Percentiles rank a stretch among this genome's conserved stretches.
Evolutionary conservation across 2,888 invertebrate species (phyloP).

Genomic region (Gandaritis pyraliata): DNA sequence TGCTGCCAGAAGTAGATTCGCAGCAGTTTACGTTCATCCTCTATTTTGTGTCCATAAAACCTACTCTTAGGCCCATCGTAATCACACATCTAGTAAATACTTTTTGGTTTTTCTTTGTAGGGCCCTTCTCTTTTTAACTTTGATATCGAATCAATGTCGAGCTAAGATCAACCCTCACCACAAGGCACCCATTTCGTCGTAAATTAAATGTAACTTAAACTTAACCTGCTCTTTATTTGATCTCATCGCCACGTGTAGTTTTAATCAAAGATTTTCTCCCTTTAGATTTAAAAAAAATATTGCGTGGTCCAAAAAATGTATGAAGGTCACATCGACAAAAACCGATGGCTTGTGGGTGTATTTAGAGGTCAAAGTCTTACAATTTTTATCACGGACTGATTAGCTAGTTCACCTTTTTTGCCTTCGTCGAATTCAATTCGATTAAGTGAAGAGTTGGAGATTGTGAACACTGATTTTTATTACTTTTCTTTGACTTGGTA

Average conservation of each 20-base stretch:
- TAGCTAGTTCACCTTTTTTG: constrained; percentile 39
- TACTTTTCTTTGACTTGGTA: constrained; percentile 1
- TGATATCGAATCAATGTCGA: constrained; percentile 34
- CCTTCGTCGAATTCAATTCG: constrained; percentile 37
- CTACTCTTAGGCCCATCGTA: constrained; percentile 26
- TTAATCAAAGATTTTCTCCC: too few species aligned
- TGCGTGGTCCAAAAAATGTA: too few species aligned
- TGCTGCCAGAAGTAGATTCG: too few species aligned
- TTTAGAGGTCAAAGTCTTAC: neutral
- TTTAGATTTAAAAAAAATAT: too few species aligned
- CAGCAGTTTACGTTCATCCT: too few species aligned
- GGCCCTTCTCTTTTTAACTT: constrained; percentile 26
- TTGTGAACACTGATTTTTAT: constrained; percentile 29
- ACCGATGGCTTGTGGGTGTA: too few species aligned
- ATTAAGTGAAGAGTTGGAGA: constrained; percentile 41
- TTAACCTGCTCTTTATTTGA: too few species aligned
- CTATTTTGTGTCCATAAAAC: constrained; percentile 1
- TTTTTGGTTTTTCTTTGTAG: constrained; percentile 27
- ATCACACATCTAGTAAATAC: constrained; percentile 38
- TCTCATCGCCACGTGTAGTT: too few species aligned
- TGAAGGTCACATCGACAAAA: too few species aligned
- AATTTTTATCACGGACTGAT: constrained; percentile 37
- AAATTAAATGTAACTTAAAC: too few species aligned
- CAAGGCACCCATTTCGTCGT: neutral
- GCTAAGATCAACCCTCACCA: neutral